Base-by-base conservation (phyloP, 2,113 vertebrate species). In the Cottus gobio region DNA sequence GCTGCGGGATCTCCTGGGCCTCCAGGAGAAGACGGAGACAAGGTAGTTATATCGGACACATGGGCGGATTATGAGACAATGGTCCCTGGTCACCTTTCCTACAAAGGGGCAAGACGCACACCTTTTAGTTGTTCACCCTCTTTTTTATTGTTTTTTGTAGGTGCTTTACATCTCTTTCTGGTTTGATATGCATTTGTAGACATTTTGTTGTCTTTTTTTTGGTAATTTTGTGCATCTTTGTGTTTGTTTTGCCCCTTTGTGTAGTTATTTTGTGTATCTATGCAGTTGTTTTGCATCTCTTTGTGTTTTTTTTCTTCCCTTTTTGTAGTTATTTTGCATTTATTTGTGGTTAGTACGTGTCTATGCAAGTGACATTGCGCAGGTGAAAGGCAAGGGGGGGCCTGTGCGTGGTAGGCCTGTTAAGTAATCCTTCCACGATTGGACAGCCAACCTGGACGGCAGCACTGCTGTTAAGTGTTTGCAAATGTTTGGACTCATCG, bases 21-120 rank as follows among this genome's bases (percentile, higher is more conserved):
- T 18, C 93, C 94, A 0, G 97, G 97, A 31, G 97, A 98, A 60
- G 97, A 98, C 0, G 97, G 97, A 52, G 97, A 98, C 93, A 98
- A 97, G 95, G 97, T 98, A 87, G 2, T 70, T 74, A 44, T 4
- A 57, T 15, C 28, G 31, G 22, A 58, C 12, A 52, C 48, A 52
- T 10, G 22, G 13, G 46, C 2, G 18, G 48, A 26, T 56, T 56
- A 26, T 13, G 52, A 26, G 52, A 56, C 52, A 26, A 26, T 26
- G 52, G n/a, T 56, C n/a, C 5, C 20, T 24, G 50, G 5, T 16
- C 44, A 46, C 13, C 16, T 18, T 16, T 48, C 44, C 46, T 13
- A 42, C 39, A 13, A 3, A 42, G 39, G 39, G 13, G 39, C 39
- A 46, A 46, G 44, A 46, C 11, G 18, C 44, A 46, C 44, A 46